Conservation (phyloP, 2,113 vertebrate species). For the Plotosus lineatus region DNA sequence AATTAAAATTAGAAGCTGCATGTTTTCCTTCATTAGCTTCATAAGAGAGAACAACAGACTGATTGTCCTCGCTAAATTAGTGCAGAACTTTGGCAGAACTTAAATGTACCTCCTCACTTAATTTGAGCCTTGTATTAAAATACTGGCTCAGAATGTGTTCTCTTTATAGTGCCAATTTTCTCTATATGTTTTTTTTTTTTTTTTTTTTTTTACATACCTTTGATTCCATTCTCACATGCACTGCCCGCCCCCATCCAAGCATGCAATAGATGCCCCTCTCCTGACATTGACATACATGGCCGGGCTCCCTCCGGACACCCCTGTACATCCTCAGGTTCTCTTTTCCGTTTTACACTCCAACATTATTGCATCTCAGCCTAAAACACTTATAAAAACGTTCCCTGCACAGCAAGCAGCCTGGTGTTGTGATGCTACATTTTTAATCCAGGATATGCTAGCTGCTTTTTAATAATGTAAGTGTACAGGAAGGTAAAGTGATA, state of each 20-base stretch:
- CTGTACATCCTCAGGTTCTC: neutral
- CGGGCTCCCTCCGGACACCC: neutral
- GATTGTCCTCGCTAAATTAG: neutral
- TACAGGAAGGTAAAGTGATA: constrained; percentile 23
- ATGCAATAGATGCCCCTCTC: neutral
- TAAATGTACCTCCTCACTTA: neutral
- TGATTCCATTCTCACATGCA: neutral
- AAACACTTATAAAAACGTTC: neutral
- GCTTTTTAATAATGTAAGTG: constrained; percentile 7
- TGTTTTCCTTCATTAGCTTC: neutral
- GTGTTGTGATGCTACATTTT: constrained; percentile 20
- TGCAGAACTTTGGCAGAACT: neutral
- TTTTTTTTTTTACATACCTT: too few relatives aligned
- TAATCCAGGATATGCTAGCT: constrained; percentile 24
- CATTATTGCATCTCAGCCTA: neutral
- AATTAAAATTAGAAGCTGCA: neutral
- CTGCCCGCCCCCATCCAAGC: neutral
- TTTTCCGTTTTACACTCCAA: neutral
- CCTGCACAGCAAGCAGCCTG: neutral
- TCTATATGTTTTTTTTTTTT: too few relatives aligned
- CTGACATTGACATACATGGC: neutral
- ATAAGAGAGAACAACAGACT: neutral
- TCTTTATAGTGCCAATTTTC: neutral
- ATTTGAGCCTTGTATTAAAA: neutral
- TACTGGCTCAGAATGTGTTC: neutral